These are phyloP conservation scores for Gulo gulo DNA, from an alignment of 2,113 vertebrate genomes.

Conservation along the genomic window DNA sequence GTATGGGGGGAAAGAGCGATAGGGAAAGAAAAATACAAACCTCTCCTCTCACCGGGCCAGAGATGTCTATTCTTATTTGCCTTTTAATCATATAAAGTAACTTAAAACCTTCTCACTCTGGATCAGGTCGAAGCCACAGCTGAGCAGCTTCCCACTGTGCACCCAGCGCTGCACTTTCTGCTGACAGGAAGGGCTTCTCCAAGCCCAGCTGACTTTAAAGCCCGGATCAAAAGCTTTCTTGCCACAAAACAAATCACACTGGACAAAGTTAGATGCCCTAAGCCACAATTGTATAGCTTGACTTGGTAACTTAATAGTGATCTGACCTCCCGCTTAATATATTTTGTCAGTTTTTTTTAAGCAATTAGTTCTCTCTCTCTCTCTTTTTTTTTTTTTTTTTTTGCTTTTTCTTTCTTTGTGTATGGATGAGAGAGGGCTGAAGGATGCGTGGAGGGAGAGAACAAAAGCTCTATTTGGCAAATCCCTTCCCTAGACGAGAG, in stretches of 20 bases:
- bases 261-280: constrained; percentile 38
- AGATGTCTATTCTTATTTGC: background rate
- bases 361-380: constrained; percentile 61
- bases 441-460: background rate
- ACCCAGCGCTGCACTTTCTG: constrained; percentile 32
- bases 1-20: background rate
- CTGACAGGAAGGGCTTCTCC: constrained; percentile 68
- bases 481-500: constrained; percentile 54
- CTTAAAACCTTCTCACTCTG: constrained; percentile 45
- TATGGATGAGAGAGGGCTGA: background rate
- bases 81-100: constrained; percentile 54
- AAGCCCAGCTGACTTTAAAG: constrained; percentile 60
- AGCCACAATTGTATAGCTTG: constrained; percentile 57
- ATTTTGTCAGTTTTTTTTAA: background rate
- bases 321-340: constrained; percentile 35
- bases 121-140: constrained; percentile 21
- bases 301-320: constrained; percentile 45
- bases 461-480: constrained; percentile 47
- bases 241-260: constrained; percentile 61
- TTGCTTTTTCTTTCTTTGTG: constrained; percentile 53
- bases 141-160: background rate
- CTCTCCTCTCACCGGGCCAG: background rate
- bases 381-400: background rate
- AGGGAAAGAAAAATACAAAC: background rate
- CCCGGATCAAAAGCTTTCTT: constrained; percentile 71